Evolutionary conservation across 2,113 vertebrate species (phyloP).

Genomic region (Melanotaenia duboulayi): DNA sequence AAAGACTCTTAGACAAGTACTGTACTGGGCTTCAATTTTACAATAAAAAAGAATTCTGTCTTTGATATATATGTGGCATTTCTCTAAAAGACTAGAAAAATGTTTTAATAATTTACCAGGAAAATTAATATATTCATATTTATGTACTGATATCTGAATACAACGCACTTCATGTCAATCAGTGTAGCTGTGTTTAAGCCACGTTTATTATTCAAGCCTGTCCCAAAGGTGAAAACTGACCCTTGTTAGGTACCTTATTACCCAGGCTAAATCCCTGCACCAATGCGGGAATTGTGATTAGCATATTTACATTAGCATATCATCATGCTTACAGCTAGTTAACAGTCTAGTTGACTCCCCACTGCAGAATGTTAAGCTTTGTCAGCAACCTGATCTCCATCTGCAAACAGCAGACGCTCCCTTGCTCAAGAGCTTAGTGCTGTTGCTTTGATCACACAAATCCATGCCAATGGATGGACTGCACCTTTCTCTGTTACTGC

Average conservation of each 20-base stretch:
- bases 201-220: conserved; percentile 28
- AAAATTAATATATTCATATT: background rate
- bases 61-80: background rate
- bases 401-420: conserved; percentile 46
- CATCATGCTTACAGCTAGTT: conserved; percentile 63
- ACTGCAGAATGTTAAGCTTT: conserved; percentile 55
- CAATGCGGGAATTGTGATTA: conserved; percentile 55
- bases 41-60: background rate
- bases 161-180: conserved; percentile 9
- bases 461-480: conserved; percentile 42
- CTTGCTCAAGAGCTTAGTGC: conserved; percentile 43
- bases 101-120: background rate
- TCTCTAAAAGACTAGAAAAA: background rate
- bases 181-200: conserved; percentile 28
- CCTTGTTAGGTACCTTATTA: conserved; percentile 60
- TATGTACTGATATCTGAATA: background rate
- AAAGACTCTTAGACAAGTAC: conserved; percentile 51
- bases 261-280: conserved; percentile 46
- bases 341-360: conserved; percentile 31
- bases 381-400: conserved; percentile 61
- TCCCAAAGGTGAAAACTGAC: conserved; percentile 59
- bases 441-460: conserved; percentile 70
- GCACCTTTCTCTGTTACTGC: conserved; percentile 29
- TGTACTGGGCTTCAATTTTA: conserved; percentile 13
- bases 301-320: conserved; percentile 67